Base-by-base conservation (phyloP, 2,797 vertebrate species). In the Fundulus diaphanus region DNA sequence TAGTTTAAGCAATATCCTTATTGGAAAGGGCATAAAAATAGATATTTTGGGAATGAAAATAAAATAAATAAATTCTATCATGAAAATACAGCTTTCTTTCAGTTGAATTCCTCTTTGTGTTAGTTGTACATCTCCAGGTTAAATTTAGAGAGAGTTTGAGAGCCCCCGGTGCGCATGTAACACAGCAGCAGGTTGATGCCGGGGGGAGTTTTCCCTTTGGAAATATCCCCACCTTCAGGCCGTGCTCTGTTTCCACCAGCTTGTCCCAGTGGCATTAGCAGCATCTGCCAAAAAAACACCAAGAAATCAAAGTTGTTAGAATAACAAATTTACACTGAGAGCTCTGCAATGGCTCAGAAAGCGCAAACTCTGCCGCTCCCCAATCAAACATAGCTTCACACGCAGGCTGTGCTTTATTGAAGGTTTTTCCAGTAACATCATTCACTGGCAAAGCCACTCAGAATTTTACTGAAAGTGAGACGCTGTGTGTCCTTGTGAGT, bases 191-290 rank as follows among this genome's bases (percentile, higher is more conserved):
- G 74, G 86, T 90, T 12, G 76, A 76, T 82, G 73, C 80, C 27
- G 1, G n/a, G 66, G 77, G 73, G 72, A 81, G 73, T 76, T 88
- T 84, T 91, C 79, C 76, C 78, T 84, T 87, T 77, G 86, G 82
- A 88, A 88, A 91, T 66, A 85, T 80, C 90, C 68, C 90, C 91
- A 87, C 82, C 91, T 91, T 89, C 89, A 90, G 92, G 88, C 83
- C 82, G 51, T 49, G 78, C 87, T 88, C 84, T 18, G 74, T 83
- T 84, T 89, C 89, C 85, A 79, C 81, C 78, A 18, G 74, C 51
- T 88, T n/a, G 74, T 90, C 87, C 86, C 83, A 69, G 71, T 79
- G 84, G 89, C 84, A 81, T 89, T 83, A 79, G 87, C 88, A 80
- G 82, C 83, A 90, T 84, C 92, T 93, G 86, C 79, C 85, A 82